phyloP scores from a whole-genome alignment of 2,888 invertebrate genomes.

The Eudasyphora cyanicolor region DNA sequence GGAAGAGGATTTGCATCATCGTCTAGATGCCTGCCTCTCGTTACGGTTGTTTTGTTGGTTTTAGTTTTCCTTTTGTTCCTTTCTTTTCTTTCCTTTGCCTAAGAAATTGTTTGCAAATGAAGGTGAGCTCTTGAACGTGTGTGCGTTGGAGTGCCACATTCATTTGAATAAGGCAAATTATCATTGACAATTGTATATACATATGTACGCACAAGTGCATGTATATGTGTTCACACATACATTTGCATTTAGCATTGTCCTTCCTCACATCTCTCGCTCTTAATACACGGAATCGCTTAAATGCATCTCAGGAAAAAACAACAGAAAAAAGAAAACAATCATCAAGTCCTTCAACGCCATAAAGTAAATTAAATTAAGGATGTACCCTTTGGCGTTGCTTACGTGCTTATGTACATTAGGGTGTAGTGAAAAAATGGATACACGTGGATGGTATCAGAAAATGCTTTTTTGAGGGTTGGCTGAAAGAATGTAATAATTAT shows the following conservation, averaged over 20 bases:
- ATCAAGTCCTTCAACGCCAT: background rate
- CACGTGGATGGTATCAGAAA: no score
- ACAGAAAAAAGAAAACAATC: background rate
- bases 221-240: background rate
- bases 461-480: no score
- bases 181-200: background rate
- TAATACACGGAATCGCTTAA: background rate
- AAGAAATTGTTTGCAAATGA: background rate
- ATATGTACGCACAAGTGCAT: background rate
- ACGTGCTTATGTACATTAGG: no score
- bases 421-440: no score
- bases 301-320: background rate
- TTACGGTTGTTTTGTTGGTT: background rate
- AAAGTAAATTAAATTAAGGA: background rate
- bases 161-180: background rate
- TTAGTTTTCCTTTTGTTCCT: background rate
- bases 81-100: background rate
- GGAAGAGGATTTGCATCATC: constrained; percentile 20
- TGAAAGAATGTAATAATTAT: no score
- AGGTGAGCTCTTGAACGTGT: background rate
- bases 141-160: background rate
- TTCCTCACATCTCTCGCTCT: no score
- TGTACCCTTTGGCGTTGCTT: no score
- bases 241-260: no score
- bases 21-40: no score